phyloP scores from a whole-genome alignment of 1,140 invertebrate genomes.

The Dolichoris vasculosae region DNA sequence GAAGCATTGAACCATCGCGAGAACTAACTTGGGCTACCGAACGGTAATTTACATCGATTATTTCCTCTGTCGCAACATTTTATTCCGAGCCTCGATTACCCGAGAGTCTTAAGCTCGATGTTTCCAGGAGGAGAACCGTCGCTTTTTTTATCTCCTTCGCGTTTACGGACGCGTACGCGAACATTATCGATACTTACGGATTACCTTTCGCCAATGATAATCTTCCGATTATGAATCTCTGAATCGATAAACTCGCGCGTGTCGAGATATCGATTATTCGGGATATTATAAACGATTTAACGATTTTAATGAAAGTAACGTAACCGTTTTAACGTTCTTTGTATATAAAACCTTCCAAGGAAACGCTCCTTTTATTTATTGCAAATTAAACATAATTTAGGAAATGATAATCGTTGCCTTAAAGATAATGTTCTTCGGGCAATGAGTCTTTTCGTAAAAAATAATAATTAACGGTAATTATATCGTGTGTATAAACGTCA shows the following conservation, averaged over 20 bases:
- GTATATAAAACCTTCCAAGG: no score
- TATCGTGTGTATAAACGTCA: background rate
- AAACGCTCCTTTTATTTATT: background rate
- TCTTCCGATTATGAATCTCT: no score
- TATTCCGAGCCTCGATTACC: background rate
- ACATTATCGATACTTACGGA: no score
- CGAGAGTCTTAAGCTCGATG: background rate
- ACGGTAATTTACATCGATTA: background rate
- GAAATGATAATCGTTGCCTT: background rate
- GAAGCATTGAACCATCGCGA: background rate
- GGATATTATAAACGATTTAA: no score
- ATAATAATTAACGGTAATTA: background rate
- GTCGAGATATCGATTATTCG: no score
- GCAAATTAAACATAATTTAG: background rate
- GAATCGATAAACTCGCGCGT: no score
- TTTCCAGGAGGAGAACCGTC: background rate
- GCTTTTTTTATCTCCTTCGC: no score
- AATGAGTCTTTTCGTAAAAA: background rate
- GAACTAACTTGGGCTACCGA: background rate
- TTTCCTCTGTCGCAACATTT: background rate
- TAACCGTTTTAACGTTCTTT: no score
- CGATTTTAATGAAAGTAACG: no score
- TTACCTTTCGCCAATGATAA: no score
- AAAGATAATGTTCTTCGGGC: no score
- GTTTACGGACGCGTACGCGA: background rate